These are phyloP conservation scores for Ormyrus nitidulus DNA, from an alignment of 2,888 invertebrate species.

Conservation along the genomic window DNA sequence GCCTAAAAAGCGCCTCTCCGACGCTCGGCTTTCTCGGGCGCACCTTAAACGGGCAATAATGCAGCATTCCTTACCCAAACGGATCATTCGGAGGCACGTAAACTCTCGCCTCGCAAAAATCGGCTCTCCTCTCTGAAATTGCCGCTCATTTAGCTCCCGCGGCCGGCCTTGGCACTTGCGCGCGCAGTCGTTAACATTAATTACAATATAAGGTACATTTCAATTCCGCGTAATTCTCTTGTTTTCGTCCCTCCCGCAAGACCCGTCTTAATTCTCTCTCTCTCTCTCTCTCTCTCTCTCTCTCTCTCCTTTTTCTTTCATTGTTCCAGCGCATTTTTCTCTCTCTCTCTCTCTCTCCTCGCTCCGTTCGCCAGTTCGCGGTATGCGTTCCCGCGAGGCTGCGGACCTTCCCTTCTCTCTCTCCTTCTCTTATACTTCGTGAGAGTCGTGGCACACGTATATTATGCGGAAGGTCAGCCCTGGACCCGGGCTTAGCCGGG, in stretches of 20 bases:
- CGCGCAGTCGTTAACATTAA: slow-evolving; percentile 32
- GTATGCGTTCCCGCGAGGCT: slow-evolving; percentile 14
- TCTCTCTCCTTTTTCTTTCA: slow-evolving; percentile 14
- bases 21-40: too few species aligned
- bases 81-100: too few species aligned
- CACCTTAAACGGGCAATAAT: too few species aligned
- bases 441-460: slow-evolving; percentile 35
- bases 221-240: slow-evolving; percentile 29
- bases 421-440: slow-evolving; percentile 7
- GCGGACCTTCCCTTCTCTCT: background rate
- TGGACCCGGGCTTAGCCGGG: background rate
- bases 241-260: background rate
- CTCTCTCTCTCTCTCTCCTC: slow-evolving; percentile 26
- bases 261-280: background rate
- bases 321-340: slow-evolving; percentile 27
- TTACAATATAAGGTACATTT: slow-evolving; percentile 26
- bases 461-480: slow-evolving; percentile 55
- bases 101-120: too few species aligned
- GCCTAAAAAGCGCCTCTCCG: too few species aligned
- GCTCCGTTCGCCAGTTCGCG: background rate
- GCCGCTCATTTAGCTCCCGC: background rate
- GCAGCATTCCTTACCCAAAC: too few species aligned
- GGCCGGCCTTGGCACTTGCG: background rate
- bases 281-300: slow-evolving; percentile 2
- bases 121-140: too few species aligned